Conservation (phyloP, 2,888 invertebrate species). For the Morpho achilles region DNA sequence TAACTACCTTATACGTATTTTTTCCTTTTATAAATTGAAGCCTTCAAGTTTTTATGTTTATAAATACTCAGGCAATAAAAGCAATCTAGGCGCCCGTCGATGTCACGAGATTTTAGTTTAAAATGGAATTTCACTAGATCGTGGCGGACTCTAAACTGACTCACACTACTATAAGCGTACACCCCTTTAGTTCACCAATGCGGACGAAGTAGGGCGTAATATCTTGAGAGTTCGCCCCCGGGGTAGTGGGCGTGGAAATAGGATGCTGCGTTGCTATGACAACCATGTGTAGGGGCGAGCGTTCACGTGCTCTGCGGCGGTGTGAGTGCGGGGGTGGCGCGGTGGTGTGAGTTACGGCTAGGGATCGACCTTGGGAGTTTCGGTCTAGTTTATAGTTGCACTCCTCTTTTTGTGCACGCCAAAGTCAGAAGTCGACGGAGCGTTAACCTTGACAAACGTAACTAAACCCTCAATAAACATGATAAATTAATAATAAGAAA, state of each 20-base stretch:
- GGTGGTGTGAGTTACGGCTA: constrained; percentile 41
- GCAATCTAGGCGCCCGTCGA: constrained; percentile 30
- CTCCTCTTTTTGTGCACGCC: constrained; percentile 32
- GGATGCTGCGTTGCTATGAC: constrained; percentile 82
- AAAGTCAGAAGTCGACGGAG: constrained; percentile 20
- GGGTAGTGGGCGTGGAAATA: constrained; percentile 79
- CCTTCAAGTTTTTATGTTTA: constrained; percentile 27
- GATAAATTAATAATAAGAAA: too few relatives aligned
- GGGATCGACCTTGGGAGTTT: constrained; percentile 67
- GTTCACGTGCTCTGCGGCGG: constrained; percentile 50
- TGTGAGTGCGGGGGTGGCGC: constrained; percentile 49
- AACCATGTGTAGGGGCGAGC: constrained; percentile 72
- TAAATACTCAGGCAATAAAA: constrained; percentile 27
- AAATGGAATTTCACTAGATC: constrained; percentile 49
- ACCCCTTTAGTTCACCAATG: constrained; percentile 76
- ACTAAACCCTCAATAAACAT: too few relatives aligned
- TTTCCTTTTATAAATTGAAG: constrained; percentile 34
- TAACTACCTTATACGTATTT: constrained; percentile 40
- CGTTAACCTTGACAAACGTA: constrained; percentile 33
- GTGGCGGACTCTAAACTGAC: constrained; percentile 47
- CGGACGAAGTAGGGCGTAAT: constrained; percentile 76
- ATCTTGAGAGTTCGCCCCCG: constrained; percentile 76
- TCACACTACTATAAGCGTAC: constrained; percentile 60
- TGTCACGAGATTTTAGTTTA: constrained; percentile 36
- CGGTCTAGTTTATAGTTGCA: constrained; percentile 56